These are phyloP conservation scores for Antheraea yamamai DNA, from an alignment of 2,888 invertebrate species.

Conservation along the genomic window DNA sequence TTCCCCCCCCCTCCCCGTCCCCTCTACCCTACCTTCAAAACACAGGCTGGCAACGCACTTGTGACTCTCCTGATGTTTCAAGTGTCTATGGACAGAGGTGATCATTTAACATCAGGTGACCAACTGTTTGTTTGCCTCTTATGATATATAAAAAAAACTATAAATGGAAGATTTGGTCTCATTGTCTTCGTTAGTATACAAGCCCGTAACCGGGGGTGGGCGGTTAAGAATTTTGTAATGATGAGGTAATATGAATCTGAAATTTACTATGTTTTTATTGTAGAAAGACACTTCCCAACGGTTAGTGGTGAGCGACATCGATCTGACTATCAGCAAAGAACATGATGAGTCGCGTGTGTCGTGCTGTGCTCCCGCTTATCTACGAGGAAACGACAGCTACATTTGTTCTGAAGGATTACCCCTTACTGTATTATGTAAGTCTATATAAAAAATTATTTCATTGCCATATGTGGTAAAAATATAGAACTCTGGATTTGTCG, in stretches of 20 bases:
- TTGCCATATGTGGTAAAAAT: background rate
- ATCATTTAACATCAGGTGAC: no score
- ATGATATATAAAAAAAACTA: no score
- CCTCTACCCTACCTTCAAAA: no score
- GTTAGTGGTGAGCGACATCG: constrained; percentile 62
- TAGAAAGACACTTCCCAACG: constrained; percentile 65
- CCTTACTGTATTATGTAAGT: constrained; percentile 66
- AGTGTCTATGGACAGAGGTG: no score
- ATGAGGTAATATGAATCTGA: background rate
- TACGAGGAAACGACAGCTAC: constrained; percentile 43
- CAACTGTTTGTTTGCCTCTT: no score
- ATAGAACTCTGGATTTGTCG: background rate
- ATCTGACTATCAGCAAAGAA: constrained; percentile 49
- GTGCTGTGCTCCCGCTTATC: constrained; percentile 66
- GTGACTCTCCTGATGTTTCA: no score
- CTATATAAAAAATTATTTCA: background rate
- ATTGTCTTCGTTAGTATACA: no score
- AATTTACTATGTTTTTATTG: constrained; percentile 11
- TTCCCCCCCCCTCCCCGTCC: no score
- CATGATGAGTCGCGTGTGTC: constrained; percentile 66
- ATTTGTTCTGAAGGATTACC: constrained; percentile 62
- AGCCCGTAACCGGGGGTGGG: no score
- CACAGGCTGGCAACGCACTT: no score
- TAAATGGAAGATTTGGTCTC: no score
- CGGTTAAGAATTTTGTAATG: no score